phyloP scores from a whole-genome alignment of 23 tunicate genomes.

The Aplidium turbinatum region DNA sequence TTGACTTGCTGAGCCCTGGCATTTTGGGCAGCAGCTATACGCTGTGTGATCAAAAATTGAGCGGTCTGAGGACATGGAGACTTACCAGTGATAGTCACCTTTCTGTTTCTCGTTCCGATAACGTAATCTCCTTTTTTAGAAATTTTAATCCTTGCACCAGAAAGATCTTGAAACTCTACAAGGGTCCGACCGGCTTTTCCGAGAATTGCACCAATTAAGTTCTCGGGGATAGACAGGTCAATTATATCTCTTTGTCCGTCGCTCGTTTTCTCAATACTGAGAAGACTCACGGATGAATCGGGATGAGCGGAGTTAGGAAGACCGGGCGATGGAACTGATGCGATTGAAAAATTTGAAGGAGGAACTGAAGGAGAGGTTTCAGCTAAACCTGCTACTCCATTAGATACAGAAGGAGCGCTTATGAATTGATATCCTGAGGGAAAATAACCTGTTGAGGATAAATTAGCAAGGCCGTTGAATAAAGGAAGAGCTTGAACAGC shows the following conservation, averaged over 20 bases:
- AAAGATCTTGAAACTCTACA: constrained; percentile 81
- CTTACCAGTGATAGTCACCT: constrained; percentile 84
- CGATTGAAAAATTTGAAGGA: constrained; percentile 4
- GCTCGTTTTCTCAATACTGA: constrained; percentile 67
- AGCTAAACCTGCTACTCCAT: neutral
- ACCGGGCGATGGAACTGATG: constrained; percentile 32
- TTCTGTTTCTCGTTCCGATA: constrained; percentile 81
- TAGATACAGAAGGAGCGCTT: constrained; percentile 6
- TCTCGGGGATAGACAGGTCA: constrained; percentile 86
- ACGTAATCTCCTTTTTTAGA: constrained; percentile 92
- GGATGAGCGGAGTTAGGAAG: constrained; percentile 45
- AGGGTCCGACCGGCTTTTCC: constrained; percentile 90
- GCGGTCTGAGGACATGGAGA: constrained; percentile 83
- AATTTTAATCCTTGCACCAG: constrained; percentile 87
- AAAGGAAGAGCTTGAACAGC: constrained; percentile 39
- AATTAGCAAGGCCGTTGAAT: constrained; percentile 52
- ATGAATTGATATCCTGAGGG: constrained; percentile 51
- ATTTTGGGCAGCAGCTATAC: constrained; percentile 64
- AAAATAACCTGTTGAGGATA: constrained; percentile 66
- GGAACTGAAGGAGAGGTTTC: neutral
- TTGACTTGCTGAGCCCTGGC: constrained; percentile 85
- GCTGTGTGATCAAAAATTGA: constrained; percentile 65
- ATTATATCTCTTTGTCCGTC: constrained; percentile 80
- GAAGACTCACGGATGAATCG: constrained; percentile 23
- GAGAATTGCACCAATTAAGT: constrained; percentile 78